Evolutionary conservation across 2,797 vertebrate species (phyloP).

Genomic region (Epinephelus coioides): DNA sequence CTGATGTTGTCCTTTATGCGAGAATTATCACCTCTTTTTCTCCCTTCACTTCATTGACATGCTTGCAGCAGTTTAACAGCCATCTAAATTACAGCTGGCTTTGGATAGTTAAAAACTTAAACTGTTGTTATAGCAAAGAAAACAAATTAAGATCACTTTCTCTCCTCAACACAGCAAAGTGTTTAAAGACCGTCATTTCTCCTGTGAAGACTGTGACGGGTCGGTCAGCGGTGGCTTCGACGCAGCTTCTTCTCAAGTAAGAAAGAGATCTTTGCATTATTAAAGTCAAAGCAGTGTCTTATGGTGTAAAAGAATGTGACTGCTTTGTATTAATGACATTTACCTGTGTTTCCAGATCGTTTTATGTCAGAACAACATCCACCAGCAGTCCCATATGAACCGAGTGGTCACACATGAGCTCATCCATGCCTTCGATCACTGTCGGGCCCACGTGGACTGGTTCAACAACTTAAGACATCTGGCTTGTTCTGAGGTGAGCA

Average conservation of each 20-base stretch:
- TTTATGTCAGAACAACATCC: slow-evolving; percentile 98
- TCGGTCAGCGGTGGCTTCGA: slow-evolving; percentile 96
- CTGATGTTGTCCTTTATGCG: background rate
- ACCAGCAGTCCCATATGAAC: slow-evolving; percentile 94
- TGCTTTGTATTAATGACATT: background rate
- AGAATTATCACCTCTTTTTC: too few relatives aligned
- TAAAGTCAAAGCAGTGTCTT: accelerated
- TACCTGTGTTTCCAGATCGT: slow-evolving; percentile 88
- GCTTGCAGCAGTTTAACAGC: background rate
- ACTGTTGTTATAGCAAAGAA: background rate
- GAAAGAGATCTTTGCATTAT: background rate
- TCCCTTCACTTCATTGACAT: background rate
- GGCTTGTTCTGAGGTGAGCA: slow-evolving; percentile 95
- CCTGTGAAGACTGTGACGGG: slow-evolving; percentile 95
- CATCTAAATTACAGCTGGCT: background rate
- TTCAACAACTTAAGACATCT: slow-evolving; percentile 93
- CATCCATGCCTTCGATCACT: slow-evolving; percentile 97
- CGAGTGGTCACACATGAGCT: slow-evolving; percentile 95
- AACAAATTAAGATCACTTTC: background rate
- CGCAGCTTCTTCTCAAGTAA: slow-evolving; percentile 92
- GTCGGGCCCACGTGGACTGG: slow-evolving; percentile 96
- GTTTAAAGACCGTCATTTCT: slow-evolving; percentile 93
- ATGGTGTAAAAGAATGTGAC: accelerated
- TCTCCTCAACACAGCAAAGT: slow-evolving; percentile 86
- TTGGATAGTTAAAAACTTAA: too few relatives aligned